Base-by-base conservation (phyloP, 2,888 invertebrate species). In the Pinctada fucata region DNA sequence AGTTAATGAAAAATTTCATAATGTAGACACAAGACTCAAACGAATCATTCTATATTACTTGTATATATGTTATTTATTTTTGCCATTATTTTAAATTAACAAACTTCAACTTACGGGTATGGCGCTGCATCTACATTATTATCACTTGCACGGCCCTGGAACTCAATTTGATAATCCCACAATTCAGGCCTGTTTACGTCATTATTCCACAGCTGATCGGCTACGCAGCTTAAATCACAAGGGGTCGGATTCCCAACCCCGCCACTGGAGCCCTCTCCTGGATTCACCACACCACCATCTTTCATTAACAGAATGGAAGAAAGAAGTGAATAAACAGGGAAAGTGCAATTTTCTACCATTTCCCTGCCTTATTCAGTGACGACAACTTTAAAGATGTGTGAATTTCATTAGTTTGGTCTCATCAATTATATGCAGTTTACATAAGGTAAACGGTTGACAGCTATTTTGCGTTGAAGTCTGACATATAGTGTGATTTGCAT, bases 191-290 rank as follows among this genome's bases (percentile, higher is more conserved):
- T 69, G 70, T 87, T 86, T 2, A 67, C 68, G 74, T 88, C 88
- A 45, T 76, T 79, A 65, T 79, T 48, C 88, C 88, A 88, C 6
- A 88, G 72, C 16, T 82, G 78, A 50, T 82, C 76, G 66, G 85
- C 82, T 1, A 85, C 58, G 10, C 76, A 81, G 58, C 79, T 82
- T 5, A 86, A 47, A 10, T 77, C 73, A 74, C 72, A 80, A 10
- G 79, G 64, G n/a, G 66, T 58, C 31, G 16, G 48, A 58, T 71
- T 76, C 0, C 75, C 80, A 13, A 48, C 76, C 70, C 68, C 74
- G 48, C 45, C 67, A 13, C 16, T 67, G 16, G 16, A n/a, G 0
- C 16, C 13, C 13, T 58, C 8, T 13, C 58, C 58, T 58, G 58
- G 58, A 13, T 13, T 58, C 13, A 58, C 8, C 13, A 10, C 13